phyloP scores from a whole-genome alignment of 2,113 vertebrate species.

The Myotis brandtii region DNA sequence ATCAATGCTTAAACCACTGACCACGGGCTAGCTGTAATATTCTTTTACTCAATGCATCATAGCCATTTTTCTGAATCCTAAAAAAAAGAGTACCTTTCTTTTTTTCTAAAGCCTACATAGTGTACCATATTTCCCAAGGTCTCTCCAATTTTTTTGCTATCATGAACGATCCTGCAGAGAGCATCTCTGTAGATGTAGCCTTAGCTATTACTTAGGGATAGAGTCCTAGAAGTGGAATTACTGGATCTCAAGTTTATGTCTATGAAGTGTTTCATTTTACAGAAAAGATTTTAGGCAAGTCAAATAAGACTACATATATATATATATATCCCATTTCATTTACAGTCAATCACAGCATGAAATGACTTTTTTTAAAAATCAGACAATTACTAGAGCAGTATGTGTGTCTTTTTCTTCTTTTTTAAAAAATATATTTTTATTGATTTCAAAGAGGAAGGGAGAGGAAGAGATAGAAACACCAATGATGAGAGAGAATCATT shows the following conservation, averaged over 20 bases:
- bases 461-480: no score
- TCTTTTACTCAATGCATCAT: neutral
- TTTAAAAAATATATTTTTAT: neutral
- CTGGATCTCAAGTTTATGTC: neutral
- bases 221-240: neutral
- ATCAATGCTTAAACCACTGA: no score
- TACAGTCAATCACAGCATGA: slow-evolving; percentile 74
- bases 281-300: neutral
- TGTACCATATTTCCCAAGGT: neutral
- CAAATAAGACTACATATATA: neutral
- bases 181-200: neutral
- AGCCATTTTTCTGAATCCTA: neutral
- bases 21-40: neutral
- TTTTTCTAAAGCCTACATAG: neutral
- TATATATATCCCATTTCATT: neutral
- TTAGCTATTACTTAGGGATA: neutral
- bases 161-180: neutral
- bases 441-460: no score
- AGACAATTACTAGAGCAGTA: slow-evolving; percentile 68
- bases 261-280: neutral
- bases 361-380: slow-evolving; percentile 35
- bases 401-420: slow-evolving; percentile 62
- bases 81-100: neutral
- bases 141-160: neutral
- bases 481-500: no score